Percentiles rank a stretch among this genome's conserved stretches.
Evolutionary conservation across 1,140 invertebrate species (phyloP).

Genomic region (Metopolophium dirhodum): DNA sequence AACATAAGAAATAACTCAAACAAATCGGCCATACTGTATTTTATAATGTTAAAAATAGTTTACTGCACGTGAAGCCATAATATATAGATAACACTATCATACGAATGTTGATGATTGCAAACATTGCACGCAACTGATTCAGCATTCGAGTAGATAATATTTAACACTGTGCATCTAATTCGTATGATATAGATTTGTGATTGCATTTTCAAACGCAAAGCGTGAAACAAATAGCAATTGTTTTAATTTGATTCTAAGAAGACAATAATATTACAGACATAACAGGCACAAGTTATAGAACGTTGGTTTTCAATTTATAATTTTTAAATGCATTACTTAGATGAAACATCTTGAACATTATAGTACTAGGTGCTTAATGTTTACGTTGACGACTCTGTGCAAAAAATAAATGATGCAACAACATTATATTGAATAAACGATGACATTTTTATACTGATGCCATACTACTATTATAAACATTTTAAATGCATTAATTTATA

Average conservation of each 20-base stretch:
- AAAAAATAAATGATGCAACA: neutral
- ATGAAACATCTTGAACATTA: neutral
- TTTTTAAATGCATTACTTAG: neutral
- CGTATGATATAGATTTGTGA: neutral
- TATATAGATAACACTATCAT: too few species aligned
- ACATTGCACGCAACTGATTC: neutral
- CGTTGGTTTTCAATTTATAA: neutral
- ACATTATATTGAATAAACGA: neutral
- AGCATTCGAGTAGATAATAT: neutral
- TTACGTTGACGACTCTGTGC: neutral
- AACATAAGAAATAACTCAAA: neutral
- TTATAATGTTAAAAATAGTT: neutral
- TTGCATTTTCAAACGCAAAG: neutral
- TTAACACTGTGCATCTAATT: neutral
- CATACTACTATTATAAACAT: neutral
- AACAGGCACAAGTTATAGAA: too few species aligned
- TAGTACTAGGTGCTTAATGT: neutral
- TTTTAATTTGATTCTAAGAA: neutral
- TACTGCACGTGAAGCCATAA: neutral
- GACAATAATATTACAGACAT: neutral
- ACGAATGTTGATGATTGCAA: too few species aligned
- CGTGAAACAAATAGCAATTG: neutral
- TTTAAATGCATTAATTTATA: neutral
- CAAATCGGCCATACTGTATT: neutral
- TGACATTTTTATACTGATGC: neutral